Evolutionary conservation across 2,888 invertebrate species (phyloP), one percentile per base, ranked within the genome.

Genomic region (Vannuccia rotundouncinata): DNA sequence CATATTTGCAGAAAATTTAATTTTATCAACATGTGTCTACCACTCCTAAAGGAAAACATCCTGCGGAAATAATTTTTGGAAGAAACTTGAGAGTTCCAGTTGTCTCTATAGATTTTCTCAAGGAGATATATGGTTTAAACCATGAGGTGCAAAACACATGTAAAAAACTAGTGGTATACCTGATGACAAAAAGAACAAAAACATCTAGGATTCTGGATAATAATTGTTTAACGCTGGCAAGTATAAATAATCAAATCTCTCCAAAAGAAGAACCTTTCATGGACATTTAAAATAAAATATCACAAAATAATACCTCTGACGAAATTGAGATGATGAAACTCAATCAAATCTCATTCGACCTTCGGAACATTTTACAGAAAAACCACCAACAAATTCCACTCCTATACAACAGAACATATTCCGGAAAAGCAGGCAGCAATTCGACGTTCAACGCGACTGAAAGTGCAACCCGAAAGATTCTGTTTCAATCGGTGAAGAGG

Each of bases 181-280:
- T 78, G 2, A 78, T 78, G 78, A 2, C 59, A 74, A 78, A 78
- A 77, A 75, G 78, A 59, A 77, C 5, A 29, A 78, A 78, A 76
- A 78, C 78, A 5, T 78, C 77, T 29, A 27, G 75, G 13, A 75
- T 75, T 75, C 10, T 75, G 28, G 31, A 31, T 29, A 31, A 75
- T 75, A 31, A 31, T 29, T 22, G 30, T 30, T 75, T 75, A 75
- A 75, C 29, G 74, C 22, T 73, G n/a, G 74, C 74, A 73, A 73
- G 74, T 73, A 27, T 13, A 22, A n/a, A n/a, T n/a, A 45, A 45
- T 45, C 45, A 5, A 45, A 45, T 45, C 45, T 45, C 45, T 45
- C 45, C 45, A 45, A 45, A 45, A 45, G 45, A 45, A 17, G 66
- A 66, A 66, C 66, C 66, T 66, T 66, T 66, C 5, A 45, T 45